Conservation (phyloP, 2,113 vertebrate genomes). For the Eudyptes chrysolophus region DNA sequence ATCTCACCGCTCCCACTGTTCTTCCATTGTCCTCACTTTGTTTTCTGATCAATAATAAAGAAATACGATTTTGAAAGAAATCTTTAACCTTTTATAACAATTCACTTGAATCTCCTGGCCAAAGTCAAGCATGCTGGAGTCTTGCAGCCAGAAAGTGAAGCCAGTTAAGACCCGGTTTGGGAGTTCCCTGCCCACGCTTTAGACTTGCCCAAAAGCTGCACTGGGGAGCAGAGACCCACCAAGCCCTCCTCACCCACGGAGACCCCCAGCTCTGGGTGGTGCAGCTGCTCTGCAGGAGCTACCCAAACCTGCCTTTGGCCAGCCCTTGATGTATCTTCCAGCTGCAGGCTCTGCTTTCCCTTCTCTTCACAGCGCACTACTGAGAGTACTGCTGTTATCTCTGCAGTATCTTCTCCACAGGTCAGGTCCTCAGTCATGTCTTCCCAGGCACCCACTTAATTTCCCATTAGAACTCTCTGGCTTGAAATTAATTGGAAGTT, state of each 20-base stretch:
- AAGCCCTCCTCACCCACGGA: accelerated
- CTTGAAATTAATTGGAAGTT: not conserved
- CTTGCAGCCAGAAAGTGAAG: not conserved
- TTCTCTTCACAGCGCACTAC: accelerated
- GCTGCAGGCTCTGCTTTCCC: not conserved
- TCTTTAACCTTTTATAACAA: not conserved
- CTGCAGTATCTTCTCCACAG: not conserved
- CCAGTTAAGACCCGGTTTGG: accelerated
- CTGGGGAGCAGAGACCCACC: not conserved
- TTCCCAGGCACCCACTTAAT: not conserved
- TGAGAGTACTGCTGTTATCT: not conserved
- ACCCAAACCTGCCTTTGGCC: not conserved
- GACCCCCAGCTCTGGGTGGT: not conserved
- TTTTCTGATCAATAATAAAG: not conserved
- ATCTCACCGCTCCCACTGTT: not conserved
- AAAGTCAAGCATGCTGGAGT: not conserved
- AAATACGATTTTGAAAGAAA: not conserved
- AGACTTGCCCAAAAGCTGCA: not conserved
- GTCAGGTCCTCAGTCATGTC: not conserved
- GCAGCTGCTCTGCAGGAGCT: not conserved
- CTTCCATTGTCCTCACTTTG: not conserved
- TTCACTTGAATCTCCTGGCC: not conserved
- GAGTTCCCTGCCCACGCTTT: not conserved
- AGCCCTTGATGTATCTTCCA: accelerated
- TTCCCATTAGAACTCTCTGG: not conserved